phyloP scores from a whole-genome alignment of 2,797 vertebrate species.

The Cheirogaleus major region DNA sequence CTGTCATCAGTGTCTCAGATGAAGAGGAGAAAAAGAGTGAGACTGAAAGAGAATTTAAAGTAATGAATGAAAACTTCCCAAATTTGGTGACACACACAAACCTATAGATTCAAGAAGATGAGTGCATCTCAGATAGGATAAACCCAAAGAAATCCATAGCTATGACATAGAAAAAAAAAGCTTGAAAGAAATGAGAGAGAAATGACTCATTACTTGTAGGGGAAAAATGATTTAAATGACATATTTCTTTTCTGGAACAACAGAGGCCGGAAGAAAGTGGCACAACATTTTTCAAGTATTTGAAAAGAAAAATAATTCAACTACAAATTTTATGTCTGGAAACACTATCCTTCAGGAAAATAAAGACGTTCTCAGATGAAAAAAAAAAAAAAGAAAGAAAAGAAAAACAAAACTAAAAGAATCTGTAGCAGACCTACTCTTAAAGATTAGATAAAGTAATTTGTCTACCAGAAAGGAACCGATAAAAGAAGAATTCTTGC shows the following conservation, averaged over 20 bases:
- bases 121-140: background rate
- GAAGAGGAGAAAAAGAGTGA: background rate
- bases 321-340: background rate
- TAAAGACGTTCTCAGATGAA: background rate
- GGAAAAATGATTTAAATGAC: conserved; percentile 1
- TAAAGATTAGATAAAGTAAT: background rate
- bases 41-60: background rate
- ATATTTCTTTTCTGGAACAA: conserved; percentile 18
- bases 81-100: background rate
- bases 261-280: background rate
- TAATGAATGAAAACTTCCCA: background rate
- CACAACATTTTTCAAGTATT: background rate
- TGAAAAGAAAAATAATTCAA: conserved; percentile 16
- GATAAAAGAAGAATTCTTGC: background rate
- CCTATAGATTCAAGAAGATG: background rate
- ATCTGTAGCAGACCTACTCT: background rate
- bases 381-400: background rate
- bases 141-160: background rate
- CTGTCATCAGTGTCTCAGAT: background rate
- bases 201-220: background rate
- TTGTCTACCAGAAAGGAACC: background rate
- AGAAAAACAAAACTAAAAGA: background rate
- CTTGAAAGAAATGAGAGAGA: conserved; percentile 30
- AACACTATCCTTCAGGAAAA: background rate
- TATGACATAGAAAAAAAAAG: background rate